These are phyloP conservation scores for Sitobion miscanthi DNA, from an alignment of 1,140 invertebrate genomes.

Conservation along the genomic window DNA sequence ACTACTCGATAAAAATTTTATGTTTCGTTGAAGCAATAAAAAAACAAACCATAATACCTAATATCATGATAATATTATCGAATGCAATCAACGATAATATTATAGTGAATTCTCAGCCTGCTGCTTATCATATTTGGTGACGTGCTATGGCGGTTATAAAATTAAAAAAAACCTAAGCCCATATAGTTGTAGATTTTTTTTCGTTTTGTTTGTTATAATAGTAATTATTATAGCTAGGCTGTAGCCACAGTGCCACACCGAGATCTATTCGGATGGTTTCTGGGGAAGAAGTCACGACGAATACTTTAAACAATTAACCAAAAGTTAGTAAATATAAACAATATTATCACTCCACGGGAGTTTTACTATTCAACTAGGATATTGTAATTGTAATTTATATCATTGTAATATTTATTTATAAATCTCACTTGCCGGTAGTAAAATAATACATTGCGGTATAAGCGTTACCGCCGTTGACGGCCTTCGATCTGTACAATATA, in stretches of 20 bases:
- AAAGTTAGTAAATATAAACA: background rate
- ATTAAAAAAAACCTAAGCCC: background rate
- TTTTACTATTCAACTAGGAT: background rate
- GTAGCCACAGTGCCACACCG: too few species aligned
- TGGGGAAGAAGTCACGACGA: background rate
- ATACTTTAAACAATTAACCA: background rate
- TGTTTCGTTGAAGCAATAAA: background rate
- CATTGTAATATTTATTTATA: background rate
- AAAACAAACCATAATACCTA: background rate
- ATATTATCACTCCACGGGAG: background rate
- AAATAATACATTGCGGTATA: background rate
- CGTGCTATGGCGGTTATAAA: background rate
- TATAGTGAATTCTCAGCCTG: background rate
- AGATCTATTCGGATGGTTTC: background rate
- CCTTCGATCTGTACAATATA: slow-evolving; percentile 7
- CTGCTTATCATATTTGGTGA: background rate
- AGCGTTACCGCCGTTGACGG: background rate
- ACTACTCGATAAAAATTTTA: background rate
- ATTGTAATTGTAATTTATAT: background rate
- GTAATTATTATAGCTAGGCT: too few species aligned
- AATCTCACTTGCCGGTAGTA: background rate
- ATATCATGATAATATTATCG: background rate
- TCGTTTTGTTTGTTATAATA: background rate
- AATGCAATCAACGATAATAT: background rate
- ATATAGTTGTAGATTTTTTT: background rate